Conservation (phyloP, 2,113 vertebrate species). For the Gobiocypris rarus region DNA sequence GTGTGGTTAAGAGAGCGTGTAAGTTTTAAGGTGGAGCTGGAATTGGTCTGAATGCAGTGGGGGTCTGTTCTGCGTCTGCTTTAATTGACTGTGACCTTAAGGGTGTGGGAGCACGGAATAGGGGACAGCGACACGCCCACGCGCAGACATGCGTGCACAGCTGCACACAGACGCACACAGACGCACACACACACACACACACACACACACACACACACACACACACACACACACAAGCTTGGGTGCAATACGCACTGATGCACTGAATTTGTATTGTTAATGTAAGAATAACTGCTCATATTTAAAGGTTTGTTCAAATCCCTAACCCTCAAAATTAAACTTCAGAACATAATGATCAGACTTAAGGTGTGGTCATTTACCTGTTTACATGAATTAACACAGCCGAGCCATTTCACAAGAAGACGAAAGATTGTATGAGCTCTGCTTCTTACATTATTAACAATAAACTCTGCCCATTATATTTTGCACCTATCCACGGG, state of each 20-base stretch:
- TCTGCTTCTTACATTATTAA: too few species aligned
- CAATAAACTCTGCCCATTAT: too few species aligned
- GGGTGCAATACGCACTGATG: neutral
- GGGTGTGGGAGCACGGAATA: constrained; percentile 7
- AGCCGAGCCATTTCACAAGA: too few species aligned
- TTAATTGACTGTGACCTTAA: constrained; percentile 49
- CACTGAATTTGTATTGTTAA: neutral
- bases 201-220: too few species aligned
- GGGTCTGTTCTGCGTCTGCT: constrained; percentile 24
- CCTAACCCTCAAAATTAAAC: too few species aligned
- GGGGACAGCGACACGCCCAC: constrained; percentile 21
- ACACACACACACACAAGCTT: neutral
- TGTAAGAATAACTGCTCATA: neutral
- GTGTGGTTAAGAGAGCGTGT: constrained; percentile 27
- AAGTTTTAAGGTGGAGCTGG: constrained; percentile 31
- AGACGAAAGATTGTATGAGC: too few species aligned
- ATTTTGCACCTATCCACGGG: too few species aligned
- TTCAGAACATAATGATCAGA: too few species aligned
- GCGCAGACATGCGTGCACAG: constrained; percentile 26
- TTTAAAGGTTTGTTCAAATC: neutral
- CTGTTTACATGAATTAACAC: too few species aligned
- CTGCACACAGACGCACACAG: neutral
- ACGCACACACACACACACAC: too few species aligned
- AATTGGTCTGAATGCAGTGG: constrained; percentile 4
- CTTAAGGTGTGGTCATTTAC: too few species aligned